Evolutionary conservation across 2,797 vertebrate genomes (phyloP).

Genomic region (Xenentodon cancila): DNA sequence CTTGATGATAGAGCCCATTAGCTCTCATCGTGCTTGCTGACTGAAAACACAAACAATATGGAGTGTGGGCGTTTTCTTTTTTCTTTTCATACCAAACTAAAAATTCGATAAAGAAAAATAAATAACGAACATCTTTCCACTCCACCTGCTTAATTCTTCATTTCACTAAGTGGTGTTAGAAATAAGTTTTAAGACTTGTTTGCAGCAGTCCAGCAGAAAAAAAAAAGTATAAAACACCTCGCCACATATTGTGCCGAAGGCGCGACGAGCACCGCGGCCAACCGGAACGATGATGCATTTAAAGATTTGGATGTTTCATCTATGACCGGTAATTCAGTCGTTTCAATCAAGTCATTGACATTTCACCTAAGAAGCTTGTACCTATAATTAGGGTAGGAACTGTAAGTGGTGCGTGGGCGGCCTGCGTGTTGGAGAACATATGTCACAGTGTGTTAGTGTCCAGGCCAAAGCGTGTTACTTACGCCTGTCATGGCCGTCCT

Average conservation of each 20-base stretch:
- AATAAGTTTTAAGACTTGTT: slow-evolving; percentile 14
- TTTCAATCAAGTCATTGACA: slow-evolving; percentile 32
- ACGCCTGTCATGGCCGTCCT: slow-evolving; percentile 75
- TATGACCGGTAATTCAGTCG: not conserved
- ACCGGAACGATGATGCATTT: no score
- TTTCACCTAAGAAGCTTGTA: slow-evolving; percentile 17
- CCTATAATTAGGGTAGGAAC: slow-evolving; percentile 58
- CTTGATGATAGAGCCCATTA: slow-evolving; percentile 56
- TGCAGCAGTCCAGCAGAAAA: not conserved
- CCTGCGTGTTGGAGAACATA: slow-evolving; percentile 62
- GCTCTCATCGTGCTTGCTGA: slow-evolving; percentile 57
- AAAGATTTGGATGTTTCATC: not conserved
- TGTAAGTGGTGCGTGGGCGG: slow-evolving; percentile 60
- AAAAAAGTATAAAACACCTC: slow-evolving; percentile 8
- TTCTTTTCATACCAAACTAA: slow-evolving; percentile 31
- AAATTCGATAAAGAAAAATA: slow-evolving; percentile 42
- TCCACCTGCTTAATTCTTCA: slow-evolving; percentile 54
- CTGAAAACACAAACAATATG: slow-evolving; percentile 58
- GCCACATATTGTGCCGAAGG: not conserved
- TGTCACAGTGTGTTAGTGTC: slow-evolving; percentile 74
- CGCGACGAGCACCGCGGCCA: no score
- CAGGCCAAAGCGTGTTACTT: slow-evolving; percentile 77
- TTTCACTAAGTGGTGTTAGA: slow-evolving; percentile 44
- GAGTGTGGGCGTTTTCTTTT: slow-evolving; percentile 9
- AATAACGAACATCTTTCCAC: slow-evolving; percentile 42